Evolutionary conservation across 1,140 invertebrate genomes (phyloP), one percentile per base, ranked within the genome.

Genomic region (Galleria mellonella): DNA sequence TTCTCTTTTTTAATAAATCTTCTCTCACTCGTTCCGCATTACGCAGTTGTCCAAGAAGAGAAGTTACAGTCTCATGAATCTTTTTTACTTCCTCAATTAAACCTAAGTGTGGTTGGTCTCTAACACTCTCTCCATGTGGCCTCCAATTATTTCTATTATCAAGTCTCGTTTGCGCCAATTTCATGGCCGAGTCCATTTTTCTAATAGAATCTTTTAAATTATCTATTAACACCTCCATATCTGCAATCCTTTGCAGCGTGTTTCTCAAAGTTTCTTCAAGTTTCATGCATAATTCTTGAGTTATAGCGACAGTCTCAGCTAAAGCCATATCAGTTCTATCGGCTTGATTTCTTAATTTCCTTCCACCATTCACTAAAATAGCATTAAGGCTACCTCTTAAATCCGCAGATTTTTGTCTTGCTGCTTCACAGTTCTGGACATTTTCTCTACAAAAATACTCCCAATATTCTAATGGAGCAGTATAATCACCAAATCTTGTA

Each of bases 141-240:
- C 91, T 82, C 42, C 87, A 87, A 30, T 84, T 77, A 30, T 89
- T 87, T 47, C 93, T 87, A 58, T 93, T 92, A 60, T 92, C 88
- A 41, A 95, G 83, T 52, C 93, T 88, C 0, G 93, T 94, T 76
- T 95, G 93, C 10, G 92, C 92, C 14, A 93, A 88, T 71, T 94
- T 94, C 89, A 94, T 90, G 2, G 91, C 89, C 6, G 88, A 82
- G 58, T 94, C 92, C 64, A 94, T 88, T 58, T 89, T 89, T 46
- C 87, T 85, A 1, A 93, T 87, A 0, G 89, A 89, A 17, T 76
- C 78, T 43, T 90, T 87, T 10, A 94, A 72, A 46, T 89, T 72
- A 9, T 87, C 86, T 15, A 94, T 92, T 5, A 92, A 73, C 15
- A 76, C 86, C 70, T 95, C 93, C n/a, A 90, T 90, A 38, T 91